Evolutionary conservation across 2,888 invertebrate species (phyloP).

Genomic region (Rotaria sp.): DNA sequence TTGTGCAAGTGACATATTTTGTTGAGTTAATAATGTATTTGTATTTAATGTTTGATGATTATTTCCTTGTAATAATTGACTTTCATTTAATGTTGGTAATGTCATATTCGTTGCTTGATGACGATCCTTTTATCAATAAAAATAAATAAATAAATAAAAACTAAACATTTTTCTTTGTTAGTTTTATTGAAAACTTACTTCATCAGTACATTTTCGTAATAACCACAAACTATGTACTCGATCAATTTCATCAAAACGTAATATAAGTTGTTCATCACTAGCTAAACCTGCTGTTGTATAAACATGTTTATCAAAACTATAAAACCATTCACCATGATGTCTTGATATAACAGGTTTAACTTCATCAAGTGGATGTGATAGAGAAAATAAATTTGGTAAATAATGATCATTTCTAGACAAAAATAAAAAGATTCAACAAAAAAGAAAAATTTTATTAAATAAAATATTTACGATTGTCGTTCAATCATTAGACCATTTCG

Average conservation of each 20-base stretch:
- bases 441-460: too few relatives aligned
- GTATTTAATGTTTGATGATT: not conserved
- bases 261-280: not conserved
- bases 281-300: constrained; percentile 1
- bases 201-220: constrained; percentile 11
- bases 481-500: not conserved
- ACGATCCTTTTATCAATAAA: not conserved
- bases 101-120: constrained; percentile 27
- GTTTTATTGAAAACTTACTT: not conserved
- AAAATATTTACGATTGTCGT: constrained; percentile 9
- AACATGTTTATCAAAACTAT: constrained; percentile 12
- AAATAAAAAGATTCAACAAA: too few relatives aligned
- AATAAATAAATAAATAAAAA: not conserved
- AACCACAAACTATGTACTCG: constrained; percentile 27
- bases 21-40: not conserved
- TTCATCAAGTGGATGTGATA: constrained; percentile 29
- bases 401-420: constrained; percentile 19
- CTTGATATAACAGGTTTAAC: constrained; percentile 22
- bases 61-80: not conserved
- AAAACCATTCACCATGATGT: constrained; percentile 16
- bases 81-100: not conserved
- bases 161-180: too few relatives aligned
- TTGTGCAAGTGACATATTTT: not conserved
- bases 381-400: constrained; percentile 13
- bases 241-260: constrained; percentile 24